phyloP scores from a whole-genome alignment of 2,888 invertebrate species.

The Idaea dimidiata region DNA sequence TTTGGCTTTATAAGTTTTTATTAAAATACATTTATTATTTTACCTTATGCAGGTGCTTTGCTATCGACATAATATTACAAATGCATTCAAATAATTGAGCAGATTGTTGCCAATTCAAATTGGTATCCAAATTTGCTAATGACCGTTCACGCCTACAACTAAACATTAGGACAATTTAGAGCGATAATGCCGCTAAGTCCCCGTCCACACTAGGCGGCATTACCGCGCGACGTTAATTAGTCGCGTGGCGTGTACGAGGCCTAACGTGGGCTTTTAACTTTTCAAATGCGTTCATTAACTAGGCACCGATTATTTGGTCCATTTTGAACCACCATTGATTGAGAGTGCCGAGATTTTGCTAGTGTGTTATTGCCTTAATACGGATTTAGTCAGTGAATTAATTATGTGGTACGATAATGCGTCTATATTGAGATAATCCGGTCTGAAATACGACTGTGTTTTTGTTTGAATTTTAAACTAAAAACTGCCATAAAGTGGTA shows the following conservation, averaged over 20 bases:
- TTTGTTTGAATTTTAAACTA: conserved; percentile 10
- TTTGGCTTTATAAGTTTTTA: too few relatives aligned
- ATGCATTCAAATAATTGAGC: neutral
- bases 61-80: neutral
- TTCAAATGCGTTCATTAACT: conserved; percentile 75
- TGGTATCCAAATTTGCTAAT: conserved; percentile 29
- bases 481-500: too few relatives aligned
- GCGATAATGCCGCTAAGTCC: conserved; percentile 76
- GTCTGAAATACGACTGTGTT: conserved; percentile 12
- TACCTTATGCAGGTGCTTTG: neutral
- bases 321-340: conserved; percentile 52
- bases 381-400: conserved; percentile 43
- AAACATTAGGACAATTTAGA: conserved; percentile 76
- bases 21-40: neutral
- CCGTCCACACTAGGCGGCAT: conserved; percentile 60
- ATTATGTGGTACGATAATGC: conserved; percentile 37
- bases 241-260: conserved; percentile 52
- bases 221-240: conserved; percentile 68
- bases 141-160: conserved; percentile 51
- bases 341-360: conserved; percentile 52
- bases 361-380: conserved; percentile 36
- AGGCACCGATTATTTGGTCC: conserved; percentile 58
- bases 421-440: conserved; percentile 26
- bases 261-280: conserved; percentile 74
- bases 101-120: conserved; percentile 14